A percentile compares a stretch with the other conserved stretches of the same genome.
Conservation (phyloP, 2,113 vertebrate genomes). For the Salvelinus fontinalis region DNA sequence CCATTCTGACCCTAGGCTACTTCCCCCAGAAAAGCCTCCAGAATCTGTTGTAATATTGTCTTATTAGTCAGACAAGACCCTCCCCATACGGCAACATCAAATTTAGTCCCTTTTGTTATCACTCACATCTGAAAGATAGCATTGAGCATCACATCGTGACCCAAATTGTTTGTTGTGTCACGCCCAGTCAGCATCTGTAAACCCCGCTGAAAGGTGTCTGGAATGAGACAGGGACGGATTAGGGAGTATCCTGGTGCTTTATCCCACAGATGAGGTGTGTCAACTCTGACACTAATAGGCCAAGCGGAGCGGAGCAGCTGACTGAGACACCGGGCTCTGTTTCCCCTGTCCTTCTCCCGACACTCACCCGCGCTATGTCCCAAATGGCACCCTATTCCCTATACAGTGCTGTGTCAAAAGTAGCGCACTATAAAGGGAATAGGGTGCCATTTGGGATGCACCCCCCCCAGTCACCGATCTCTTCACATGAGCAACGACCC, state of each 20-base stretch:
- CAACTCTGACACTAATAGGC: constrained; percentile 32
- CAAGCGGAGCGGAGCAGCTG: too few species aligned
- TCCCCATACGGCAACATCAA: too few species aligned
- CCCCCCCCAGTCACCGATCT: background rate
- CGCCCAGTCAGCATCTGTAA: constrained; percentile 4
- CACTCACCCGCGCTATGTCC: background rate
- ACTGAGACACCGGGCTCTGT: background rate
- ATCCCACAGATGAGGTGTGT: constrained; percentile 43
- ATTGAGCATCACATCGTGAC: background rate
- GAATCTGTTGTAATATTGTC: too few species aligned
- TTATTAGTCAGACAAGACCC: too few species aligned
- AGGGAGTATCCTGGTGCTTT: constrained; percentile 36
- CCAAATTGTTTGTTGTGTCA: background rate
- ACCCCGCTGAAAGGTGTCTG: background rate
- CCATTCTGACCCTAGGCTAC: too few species aligned
- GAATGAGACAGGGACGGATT: constrained; percentile 30
- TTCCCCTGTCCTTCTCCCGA: background rate
- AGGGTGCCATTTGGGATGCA: too few species aligned
- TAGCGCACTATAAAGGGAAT: too few species aligned
- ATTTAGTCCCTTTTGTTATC: too few species aligned
- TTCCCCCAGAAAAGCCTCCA: too few species aligned
- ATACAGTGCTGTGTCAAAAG: constrained; percentile 32
- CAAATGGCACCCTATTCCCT: background rate
- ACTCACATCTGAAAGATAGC: too few species aligned
- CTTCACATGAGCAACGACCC: background rate